Base-by-base conservation (phyloP, 1,140 invertebrate species). In the Drosophila jambulina region DNA sequence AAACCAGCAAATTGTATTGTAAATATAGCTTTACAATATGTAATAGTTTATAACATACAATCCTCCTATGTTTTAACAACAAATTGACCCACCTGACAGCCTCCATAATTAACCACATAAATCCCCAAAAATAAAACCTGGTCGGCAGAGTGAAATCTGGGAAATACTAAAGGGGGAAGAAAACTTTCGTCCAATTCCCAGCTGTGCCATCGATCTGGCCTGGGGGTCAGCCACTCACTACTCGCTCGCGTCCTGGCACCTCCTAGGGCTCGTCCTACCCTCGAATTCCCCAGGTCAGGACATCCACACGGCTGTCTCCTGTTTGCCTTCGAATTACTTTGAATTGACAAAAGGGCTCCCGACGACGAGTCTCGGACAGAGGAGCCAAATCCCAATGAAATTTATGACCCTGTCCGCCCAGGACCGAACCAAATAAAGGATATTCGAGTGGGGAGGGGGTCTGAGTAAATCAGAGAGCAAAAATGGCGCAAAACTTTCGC, bases 401-500 rank as follows among this genome's bases (percentile, higher is more conserved):
- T 76, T 76, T 75, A 75, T 65, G 71, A 51, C 74, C 60, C 71
- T 75, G 51, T 36, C 21, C 71, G 25, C 5, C 27, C 29, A 19
- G 25, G 36, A 48, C 34, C 46, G 10, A 23, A 63, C 34, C 56
- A 48, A 43, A 42, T 19, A 54, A 19, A 13, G 43, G 19, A n/a
- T n/a, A 8, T 17, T 29, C 36, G 3, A 15, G 6, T 9, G 53
- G 21, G 36, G 1, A 4, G 25, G n/a, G 34, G n/a, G 9, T 32
- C 27, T 23, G 43, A 75, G 57, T 62, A 75, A 80, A 81, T 81
- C 78, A 80, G 53, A 80, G 40, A 42, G 45, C 62, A 70, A 64
- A 64, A 78, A 59, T 72, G 68, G 23, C 29, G 34, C 36, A 83
- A 83, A 83, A 82, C 48, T 69, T 75, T 75, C 56, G 34, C 67